Evolutionary conservation across 2,888 invertebrate species (phyloP).

Genomic region (Rhogogaster chlorosoma): DNA sequence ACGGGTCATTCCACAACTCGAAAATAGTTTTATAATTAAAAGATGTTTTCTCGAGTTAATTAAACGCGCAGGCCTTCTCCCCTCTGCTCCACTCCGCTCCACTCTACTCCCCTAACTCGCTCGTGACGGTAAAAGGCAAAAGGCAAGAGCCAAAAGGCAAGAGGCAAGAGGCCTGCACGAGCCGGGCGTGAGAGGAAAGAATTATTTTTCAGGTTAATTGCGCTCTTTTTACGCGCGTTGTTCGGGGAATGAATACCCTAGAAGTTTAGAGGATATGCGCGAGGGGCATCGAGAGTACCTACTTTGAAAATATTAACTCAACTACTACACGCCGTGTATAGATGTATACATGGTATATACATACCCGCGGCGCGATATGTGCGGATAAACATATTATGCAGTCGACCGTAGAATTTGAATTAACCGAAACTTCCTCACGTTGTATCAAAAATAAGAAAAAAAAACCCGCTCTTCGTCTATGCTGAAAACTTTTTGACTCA

Average conservation of each 20-base stretch:
- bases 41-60: slow-evolving; percentile 72
- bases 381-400: background rate
- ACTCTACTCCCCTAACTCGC: slow-evolving; percentile 31
- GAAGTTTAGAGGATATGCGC: slow-evolving; percentile 14
- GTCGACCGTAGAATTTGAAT: background rate
- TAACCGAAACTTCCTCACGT: background rate
- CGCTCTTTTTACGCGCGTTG: slow-evolving; percentile 49
- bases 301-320: slow-evolving; percentile 9
- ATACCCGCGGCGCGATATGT: background rate
- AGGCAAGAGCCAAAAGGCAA: slow-evolving; percentile 33
- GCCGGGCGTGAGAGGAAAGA: slow-evolving; percentile 58
- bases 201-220: slow-evolving; percentile 73
- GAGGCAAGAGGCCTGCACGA: slow-evolving; percentile 46
- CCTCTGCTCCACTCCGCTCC: background rate
- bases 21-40: slow-evolving; percentile 70
- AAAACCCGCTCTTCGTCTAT: background rate
- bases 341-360: background rate
- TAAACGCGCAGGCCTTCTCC: slow-evolving; percentile 63
- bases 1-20: slow-evolving; percentile 47
- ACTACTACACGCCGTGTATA: background rate
- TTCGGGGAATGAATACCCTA: slow-evolving; percentile 12
- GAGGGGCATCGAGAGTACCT: slow-evolving; percentile 41
- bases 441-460: background rate
- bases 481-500: too few relatives aligned
- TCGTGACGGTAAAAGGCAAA: slow-evolving; percentile 51